Conservation (phyloP, 2,888 invertebrate species). For the Candidula unifasciata region DNA sequence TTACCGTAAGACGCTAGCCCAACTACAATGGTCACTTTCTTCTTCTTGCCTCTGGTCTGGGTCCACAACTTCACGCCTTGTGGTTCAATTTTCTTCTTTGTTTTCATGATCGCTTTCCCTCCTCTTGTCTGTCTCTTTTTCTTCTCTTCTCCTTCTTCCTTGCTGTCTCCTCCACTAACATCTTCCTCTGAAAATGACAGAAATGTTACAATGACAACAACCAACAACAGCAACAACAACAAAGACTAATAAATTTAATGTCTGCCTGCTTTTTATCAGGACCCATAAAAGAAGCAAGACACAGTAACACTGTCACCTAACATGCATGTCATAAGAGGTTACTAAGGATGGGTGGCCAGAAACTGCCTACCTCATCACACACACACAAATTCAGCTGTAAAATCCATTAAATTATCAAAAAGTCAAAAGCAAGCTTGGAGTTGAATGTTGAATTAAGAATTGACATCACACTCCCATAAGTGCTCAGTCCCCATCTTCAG, state of each 20-base stretch:
- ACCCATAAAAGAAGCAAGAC: too few species aligned
- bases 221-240: neutral
- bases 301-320: too few species aligned
- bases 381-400: too few species aligned
- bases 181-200: constrained; percentile 44
- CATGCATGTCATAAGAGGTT: too few species aligned
- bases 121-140: constrained; percentile 97
- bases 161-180: constrained; percentile 47
- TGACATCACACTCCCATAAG: too few species aligned
- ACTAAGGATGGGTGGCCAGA: too few species aligned
- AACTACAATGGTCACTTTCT: constrained; percentile 97
- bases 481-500: too few species aligned
- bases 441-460: too few species aligned
- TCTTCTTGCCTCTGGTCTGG: constrained; percentile 96
- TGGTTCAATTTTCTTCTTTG: constrained; percentile 83
- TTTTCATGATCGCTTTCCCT: constrained; percentile 95
- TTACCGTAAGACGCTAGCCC: constrained; percentile 95
- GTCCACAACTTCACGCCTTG: constrained; percentile 77
- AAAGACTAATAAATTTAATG: neutral
- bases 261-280: too few species aligned
- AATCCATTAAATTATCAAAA: too few species aligned
- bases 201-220: neutral
- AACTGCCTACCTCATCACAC: too few species aligned
- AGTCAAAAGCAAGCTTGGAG: too few species aligned
- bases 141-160: constrained; percentile 83